phyloP scores from a whole-genome alignment of 2,797 vertebrate genomes.

The Sebastes paucispinis region DNA sequence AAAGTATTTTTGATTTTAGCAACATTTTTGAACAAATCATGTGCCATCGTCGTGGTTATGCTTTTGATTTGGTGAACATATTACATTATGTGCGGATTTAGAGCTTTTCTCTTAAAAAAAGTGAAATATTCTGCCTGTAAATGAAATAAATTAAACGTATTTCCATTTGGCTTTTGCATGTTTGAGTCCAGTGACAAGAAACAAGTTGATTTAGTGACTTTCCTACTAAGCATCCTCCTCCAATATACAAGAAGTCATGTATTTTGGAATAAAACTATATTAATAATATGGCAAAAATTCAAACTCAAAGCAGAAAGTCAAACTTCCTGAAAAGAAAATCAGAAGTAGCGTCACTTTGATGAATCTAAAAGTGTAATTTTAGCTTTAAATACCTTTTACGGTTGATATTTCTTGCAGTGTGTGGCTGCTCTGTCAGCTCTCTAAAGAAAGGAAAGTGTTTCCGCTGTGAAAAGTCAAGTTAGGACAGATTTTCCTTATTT shows the following conservation, averaged over 20 bases:
- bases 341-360: neutral
- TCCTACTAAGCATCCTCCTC: too few relatives aligned
- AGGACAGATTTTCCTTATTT: constrained; percentile 22
- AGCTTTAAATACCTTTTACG: neutral
- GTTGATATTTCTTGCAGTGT: constrained; percentile 17
- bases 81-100: neutral
- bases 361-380: neutral
- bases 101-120: neutral
- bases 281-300: neutral
- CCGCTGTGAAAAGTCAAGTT: constrained; percentile 1
- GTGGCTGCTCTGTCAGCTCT: neutral
- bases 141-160: neutral
- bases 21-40: neutral
- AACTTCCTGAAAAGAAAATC: neutral
- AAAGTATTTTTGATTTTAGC: neutral
- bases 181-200: neutral
- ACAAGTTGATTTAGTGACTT: neutral
- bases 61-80: neutral
- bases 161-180: neutral
- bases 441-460: neutral
- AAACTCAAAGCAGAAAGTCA: neutral
- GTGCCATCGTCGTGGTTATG: neutral
- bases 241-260: neutral
- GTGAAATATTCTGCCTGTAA: neutral
- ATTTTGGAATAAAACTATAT: neutral